Conservation (phyloP, 2,888 invertebrate species). For the Heteromyza rotundicornis region DNA sequence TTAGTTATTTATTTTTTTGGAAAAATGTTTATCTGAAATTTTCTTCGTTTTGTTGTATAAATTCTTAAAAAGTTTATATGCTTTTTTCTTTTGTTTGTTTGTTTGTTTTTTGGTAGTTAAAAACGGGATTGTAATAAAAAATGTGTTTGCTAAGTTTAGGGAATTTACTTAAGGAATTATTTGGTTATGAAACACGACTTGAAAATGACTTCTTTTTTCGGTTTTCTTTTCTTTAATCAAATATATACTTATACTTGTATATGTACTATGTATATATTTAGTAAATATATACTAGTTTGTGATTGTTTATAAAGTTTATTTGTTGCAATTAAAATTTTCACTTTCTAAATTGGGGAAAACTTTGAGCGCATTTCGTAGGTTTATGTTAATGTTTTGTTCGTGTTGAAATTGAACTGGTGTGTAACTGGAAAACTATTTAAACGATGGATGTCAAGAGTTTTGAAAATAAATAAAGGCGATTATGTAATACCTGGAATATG, state of each 20-base stretch:
- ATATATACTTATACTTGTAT: background rate
- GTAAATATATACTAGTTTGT: constrained; percentile 15
- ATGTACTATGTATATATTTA: background rate
- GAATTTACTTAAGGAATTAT: constrained; percentile 24
- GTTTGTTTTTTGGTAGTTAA: constrained; percentile 10
- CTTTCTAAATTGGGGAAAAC: constrained; percentile 16
- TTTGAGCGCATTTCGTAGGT: constrained; percentile 16
- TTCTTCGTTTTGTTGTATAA: constrained; percentile 20
- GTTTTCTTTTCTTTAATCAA: too few relatives aligned
- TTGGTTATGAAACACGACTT: constrained; percentile 16
- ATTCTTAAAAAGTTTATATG: constrained; percentile 4
- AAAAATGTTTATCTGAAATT: constrained; percentile 40
- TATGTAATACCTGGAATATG: too few relatives aligned
- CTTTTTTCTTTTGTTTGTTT: constrained; percentile 4
- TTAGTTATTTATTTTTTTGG: too few relatives aligned
- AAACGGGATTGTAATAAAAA: background rate
- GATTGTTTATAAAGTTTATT: constrained; percentile 17
- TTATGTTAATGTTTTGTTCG: too few relatives aligned
- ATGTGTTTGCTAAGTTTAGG: constrained; percentile 3
- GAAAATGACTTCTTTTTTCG: too few relatives aligned
- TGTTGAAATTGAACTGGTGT: too few relatives aligned
- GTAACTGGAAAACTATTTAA: too few relatives aligned
- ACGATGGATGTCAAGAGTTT: too few relatives aligned
- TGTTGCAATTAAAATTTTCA: background rate
- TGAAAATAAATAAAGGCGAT: too few relatives aligned